A percentile compares a stretch with the other conserved stretches of the same genome.
Conservation (phyloP, 2,797 vertebrate genomes). For the Leuciscus waleckii region DNA sequence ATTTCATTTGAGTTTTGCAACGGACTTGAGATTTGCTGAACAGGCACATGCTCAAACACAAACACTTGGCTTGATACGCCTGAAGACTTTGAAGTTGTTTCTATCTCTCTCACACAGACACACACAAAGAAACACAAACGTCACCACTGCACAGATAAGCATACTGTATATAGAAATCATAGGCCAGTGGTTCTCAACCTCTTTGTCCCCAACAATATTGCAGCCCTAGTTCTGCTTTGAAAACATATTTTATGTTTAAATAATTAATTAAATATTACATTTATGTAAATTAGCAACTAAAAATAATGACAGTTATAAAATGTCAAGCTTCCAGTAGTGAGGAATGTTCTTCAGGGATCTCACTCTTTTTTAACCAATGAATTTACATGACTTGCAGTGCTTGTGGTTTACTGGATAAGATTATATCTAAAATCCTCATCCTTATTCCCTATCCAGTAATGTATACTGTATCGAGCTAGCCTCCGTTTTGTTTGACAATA, state of each 20-base stretch:
- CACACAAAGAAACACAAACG: conserved; percentile 26
- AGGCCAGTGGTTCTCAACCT: neutral
- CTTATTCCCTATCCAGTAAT: too few relatives aligned
- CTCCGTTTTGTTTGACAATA: too few relatives aligned
- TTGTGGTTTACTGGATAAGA: too few relatives aligned
- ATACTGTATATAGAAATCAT: neutral
- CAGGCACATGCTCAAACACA: conserved; percentile 29
- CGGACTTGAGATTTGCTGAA: conserved; percentile 38
- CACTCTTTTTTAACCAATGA: neutral
- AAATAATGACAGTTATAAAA: neutral
- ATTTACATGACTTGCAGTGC: neutral
- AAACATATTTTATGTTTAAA: neutral
- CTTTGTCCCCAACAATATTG: neutral
- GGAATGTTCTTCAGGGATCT: neutral
- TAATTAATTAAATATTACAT: too few relatives aligned
- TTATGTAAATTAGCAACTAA: neutral
- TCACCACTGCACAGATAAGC: neutral
- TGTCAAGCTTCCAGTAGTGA: neutral
- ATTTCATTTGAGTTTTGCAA: conserved; percentile 64
- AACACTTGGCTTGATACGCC: conserved; percentile 3
- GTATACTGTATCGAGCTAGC: too few relatives aligned
- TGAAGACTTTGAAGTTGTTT: conserved; percentile 20
- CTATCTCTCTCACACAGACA: conserved; percentile 7
- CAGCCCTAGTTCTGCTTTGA: neutral
- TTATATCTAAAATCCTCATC: too few relatives aligned